phyloP scores from a whole-genome alignment of 2,888 invertebrate genomes.

The Synergus umbraculus region DNA sequence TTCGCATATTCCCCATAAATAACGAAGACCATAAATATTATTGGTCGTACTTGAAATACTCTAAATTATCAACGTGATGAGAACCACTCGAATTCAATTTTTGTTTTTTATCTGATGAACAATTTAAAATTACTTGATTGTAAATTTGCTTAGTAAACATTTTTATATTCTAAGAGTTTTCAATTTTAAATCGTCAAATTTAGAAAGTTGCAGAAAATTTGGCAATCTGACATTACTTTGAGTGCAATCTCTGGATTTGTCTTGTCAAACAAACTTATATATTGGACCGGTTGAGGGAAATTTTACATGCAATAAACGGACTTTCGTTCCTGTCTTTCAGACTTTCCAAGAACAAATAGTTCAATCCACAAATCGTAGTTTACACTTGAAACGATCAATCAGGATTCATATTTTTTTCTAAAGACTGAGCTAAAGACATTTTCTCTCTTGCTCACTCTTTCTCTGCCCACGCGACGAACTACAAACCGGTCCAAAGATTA shows the following conservation, averaged over 20 bases:
- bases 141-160: too few relatives aligned
- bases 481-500: conserved; percentile 44
- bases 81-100: neutral
- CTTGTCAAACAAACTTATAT: neutral
- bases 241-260: neutral
- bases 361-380: conserved; percentile 35
- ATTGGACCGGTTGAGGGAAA: conserved; percentile 17
- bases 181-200: too few relatives aligned
- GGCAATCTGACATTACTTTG: too few relatives aligned
- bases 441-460: conserved; percentile 2
- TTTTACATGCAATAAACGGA: conserved; percentile 41
- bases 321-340: conserved; percentile 40
- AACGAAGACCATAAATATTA: conserved; percentile 23
- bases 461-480: conserved; percentile 47
- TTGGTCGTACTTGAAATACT: conserved; percentile 9
- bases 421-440: neutral
- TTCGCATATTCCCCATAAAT: conserved; percentile 16
- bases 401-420: neutral
- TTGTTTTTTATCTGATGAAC: too few relatives aligned
- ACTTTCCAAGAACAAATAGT: conserved; percentile 37
- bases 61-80: conserved; percentile 12
- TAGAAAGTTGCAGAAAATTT: neutral
- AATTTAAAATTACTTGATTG: too few relatives aligned
- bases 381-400: conserved; percentile 35
- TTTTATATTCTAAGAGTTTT: too few relatives aligned